These are phyloP conservation scores for Trichosurus vulpecula DNA, from an alignment of 2,797 vertebrate species.

Conservation along the genomic window DNA sequence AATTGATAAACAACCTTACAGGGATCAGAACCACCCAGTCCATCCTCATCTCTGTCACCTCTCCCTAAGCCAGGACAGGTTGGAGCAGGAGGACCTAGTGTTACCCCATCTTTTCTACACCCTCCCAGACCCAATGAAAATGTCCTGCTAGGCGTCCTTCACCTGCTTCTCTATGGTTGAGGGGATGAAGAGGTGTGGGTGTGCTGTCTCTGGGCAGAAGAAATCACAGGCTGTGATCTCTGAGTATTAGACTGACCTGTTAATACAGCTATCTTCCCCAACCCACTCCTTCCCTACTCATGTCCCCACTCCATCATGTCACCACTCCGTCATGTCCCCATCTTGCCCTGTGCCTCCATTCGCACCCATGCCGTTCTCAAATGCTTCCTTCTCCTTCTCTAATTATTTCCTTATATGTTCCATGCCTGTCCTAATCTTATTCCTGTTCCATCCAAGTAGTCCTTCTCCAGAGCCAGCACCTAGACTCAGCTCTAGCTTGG, in stretches of 20 bases:
- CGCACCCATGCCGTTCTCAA: not conserved
- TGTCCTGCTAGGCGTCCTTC: not conserved
- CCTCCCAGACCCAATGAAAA: not conserved
- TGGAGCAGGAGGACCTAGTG: not conserved
- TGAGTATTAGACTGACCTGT: not conserved
- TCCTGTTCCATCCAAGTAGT: not conserved
- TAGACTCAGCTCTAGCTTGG: not conserved
- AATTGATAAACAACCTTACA: not conserved
- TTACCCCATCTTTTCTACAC: not conserved
- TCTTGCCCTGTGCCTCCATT: not conserved
- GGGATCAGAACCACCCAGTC: not conserved
- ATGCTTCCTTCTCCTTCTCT: not conserved
- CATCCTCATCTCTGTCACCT: not conserved
- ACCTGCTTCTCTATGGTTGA: not conserved
- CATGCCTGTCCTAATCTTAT: not conserved
- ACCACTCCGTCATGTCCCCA: not conserved
- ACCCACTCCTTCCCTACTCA: not conserved
- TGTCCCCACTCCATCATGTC: not conserved
- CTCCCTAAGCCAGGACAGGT: not conserved
- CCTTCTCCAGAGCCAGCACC: not conserved
- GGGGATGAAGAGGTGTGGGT: not conserved
- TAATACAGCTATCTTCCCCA: not conserved
- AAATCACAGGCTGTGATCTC: not conserved
- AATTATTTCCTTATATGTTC: not conserved
- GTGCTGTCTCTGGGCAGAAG: not conserved